Evolutionary conservation across 1,140 invertebrate species (phyloP).

Genomic region (Mizuhopecten yessoensis): DNA sequence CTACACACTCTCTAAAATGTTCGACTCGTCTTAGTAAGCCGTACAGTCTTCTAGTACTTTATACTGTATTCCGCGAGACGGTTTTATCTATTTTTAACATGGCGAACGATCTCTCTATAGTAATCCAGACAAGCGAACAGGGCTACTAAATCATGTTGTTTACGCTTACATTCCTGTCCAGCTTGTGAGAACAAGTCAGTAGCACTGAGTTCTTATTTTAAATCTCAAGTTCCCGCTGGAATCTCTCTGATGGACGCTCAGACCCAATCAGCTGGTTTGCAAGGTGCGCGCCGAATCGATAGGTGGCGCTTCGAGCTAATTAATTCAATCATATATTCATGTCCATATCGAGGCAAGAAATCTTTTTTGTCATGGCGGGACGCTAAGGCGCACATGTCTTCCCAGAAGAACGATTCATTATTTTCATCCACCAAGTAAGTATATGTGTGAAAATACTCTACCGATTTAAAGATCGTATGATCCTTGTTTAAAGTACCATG

Average conservation of each 20-base stretch:
- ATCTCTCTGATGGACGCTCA: not conserved
- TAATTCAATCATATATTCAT: slow-evolving; percentile 68
- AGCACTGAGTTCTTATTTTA: not conserved
- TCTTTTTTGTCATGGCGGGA: slow-evolving; percentile 69
- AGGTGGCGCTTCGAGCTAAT: slow-evolving; percentile 68
- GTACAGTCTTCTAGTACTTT: no score
- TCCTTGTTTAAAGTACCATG: slow-evolving; percentile 44
- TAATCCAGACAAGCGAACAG: not conserved
- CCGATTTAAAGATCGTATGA: slow-evolving; percentile 38
- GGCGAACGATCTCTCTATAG: no score
- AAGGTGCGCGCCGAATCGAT: slow-evolving; percentile 57
- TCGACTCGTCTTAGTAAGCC: no score
- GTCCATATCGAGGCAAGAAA: slow-evolving; percentile 69
- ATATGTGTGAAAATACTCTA: slow-evolving; percentile 42
- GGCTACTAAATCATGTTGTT: not conserved
- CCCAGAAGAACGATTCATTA: slow-evolving; percentile 56
- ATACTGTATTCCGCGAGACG: no score
- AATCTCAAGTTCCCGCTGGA: not conserved
- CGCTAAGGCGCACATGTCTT: slow-evolving; percentile 70
- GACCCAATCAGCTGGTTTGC: slow-evolving; percentile 45
- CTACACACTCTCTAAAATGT: no score
- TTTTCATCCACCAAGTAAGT: slow-evolving; percentile 58
- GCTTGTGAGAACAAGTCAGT: not conserved
- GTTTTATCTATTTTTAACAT: no score
- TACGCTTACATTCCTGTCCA: not conserved